These are phyloP conservation scores for Pristionchus arcanus DNA, from an alignment of 2,888 invertebrate species.

Conservation along the genomic window DNA sequence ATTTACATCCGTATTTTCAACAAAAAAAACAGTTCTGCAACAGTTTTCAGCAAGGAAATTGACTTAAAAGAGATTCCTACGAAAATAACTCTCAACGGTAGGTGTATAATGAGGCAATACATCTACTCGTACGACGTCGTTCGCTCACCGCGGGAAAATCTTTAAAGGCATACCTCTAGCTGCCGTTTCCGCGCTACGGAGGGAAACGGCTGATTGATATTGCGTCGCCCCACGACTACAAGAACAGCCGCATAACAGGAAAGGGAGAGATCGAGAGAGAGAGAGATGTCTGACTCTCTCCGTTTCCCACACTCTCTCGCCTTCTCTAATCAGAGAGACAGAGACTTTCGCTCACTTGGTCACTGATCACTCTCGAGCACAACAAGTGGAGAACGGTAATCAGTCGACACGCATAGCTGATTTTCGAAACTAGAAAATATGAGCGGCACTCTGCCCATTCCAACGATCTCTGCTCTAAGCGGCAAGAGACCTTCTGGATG, in stretches of 20 bases:
- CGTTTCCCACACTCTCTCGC: background rate
- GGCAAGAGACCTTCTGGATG: no score
- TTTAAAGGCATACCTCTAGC: background rate
- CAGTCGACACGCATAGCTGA: background rate
- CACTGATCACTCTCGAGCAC: background rate
- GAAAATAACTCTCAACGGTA: no score
- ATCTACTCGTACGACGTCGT: no score
- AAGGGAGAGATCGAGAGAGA: background rate
- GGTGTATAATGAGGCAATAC: no score
- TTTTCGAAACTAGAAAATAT: background rate
- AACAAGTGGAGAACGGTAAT: background rate
- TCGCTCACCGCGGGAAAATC: background rate
- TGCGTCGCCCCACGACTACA: background rate
- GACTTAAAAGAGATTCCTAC: no score
- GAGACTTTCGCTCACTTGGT: background rate
- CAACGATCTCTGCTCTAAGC: no score
- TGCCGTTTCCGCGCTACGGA: background rate
- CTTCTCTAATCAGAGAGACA: background rate
- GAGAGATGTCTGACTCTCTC: background rate
- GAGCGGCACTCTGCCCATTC: no score
- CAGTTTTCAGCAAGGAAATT: no score
- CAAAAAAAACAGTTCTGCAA: no score
- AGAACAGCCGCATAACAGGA: background rate
- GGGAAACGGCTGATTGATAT: constrained; percentile 16
- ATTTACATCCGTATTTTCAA: no score